Evolutionary conservation across 2,797 vertebrate species (phyloP).

Genomic region (Urocyon cinereoargenteus): DNA sequence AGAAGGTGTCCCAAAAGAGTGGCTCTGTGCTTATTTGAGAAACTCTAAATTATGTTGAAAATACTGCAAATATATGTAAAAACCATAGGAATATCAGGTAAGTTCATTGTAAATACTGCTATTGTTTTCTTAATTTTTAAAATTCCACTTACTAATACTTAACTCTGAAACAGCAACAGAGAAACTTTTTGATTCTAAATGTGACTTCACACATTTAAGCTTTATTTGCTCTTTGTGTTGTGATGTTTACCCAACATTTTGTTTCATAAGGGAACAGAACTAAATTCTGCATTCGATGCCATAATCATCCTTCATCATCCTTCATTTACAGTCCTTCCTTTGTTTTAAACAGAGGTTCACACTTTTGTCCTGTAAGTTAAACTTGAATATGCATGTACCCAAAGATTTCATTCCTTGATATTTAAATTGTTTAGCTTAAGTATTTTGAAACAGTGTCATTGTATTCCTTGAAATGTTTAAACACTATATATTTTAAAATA

Average conservation of each 20-base stretch:
- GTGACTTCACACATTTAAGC: background rate
- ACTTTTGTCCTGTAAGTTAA: background rate
- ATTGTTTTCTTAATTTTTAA: background rate
- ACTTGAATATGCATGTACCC: background rate
- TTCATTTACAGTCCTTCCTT: background rate
- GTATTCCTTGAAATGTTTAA: background rate
- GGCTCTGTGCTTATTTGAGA: background rate
- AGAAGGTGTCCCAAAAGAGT: background rate
- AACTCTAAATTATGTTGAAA: conserved; percentile 31
- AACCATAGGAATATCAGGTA: background rate
- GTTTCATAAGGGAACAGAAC: background rate
- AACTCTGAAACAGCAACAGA: background rate
- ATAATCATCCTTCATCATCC: background rate
- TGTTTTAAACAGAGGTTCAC: background rate
- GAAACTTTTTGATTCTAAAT: conserved; percentile 29
- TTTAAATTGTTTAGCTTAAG: conserved; percentile 32
- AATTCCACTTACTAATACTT: background rate
- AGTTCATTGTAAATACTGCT: background rate
- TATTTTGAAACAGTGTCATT: background rate
- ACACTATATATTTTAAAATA: background rate
- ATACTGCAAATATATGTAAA: background rate
- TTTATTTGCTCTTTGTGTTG: background rate
- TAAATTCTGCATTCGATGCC: background rate
- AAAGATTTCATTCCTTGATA: conserved; percentile 5
- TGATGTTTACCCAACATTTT: background rate